phyloP scores from a whole-genome alignment of 2,888 invertebrate genomes.

The Xestia xanthographa region DNA sequence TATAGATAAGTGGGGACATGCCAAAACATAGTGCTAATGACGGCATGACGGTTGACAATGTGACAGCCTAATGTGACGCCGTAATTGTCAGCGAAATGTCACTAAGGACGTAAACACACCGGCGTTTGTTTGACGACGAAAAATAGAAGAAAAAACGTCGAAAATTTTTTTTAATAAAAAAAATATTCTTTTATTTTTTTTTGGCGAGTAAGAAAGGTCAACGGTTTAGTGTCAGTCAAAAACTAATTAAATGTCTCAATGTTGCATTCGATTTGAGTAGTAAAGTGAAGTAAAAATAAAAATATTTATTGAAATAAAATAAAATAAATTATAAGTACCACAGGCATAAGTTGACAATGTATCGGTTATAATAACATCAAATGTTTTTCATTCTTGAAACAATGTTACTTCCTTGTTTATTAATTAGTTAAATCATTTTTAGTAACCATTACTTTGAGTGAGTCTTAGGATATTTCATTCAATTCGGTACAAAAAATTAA shows the following conservation, averaged over 20 bases:
- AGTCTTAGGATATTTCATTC: background rate
- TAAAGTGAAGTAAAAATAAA: background rate
- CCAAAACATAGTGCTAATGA: constrained; percentile 68
- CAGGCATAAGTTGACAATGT: background rate
- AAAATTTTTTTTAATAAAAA: too few relatives aligned
- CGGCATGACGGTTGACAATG: constrained; percentile 67
- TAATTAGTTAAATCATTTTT: too few relatives aligned
- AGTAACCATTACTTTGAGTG: background rate
- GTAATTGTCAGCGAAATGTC: constrained; percentile 77
- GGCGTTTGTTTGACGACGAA: constrained; percentile 31
- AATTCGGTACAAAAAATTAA: background rate
- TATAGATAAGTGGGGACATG: constrained; percentile 64
- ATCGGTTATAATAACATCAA: background rate
- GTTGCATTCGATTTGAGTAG: background rate
- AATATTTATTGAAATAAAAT: background rate
- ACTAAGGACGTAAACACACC: constrained; percentile 53
- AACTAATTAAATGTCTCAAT: background rate
- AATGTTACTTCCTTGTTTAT: background rate
- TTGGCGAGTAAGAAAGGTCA: constrained; percentile 30
- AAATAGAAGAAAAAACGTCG: background rate
- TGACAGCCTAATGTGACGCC: constrained; percentile 77
- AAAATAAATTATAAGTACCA: too few relatives aligned
- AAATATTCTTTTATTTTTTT: too few relatives aligned
- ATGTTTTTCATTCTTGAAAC: background rate
- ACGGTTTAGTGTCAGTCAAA: background rate